These are phyloP conservation scores for Tragelaphus scriptus DNA, from an alignment of 2,113 vertebrate species.

Conservation along the genomic window DNA sequence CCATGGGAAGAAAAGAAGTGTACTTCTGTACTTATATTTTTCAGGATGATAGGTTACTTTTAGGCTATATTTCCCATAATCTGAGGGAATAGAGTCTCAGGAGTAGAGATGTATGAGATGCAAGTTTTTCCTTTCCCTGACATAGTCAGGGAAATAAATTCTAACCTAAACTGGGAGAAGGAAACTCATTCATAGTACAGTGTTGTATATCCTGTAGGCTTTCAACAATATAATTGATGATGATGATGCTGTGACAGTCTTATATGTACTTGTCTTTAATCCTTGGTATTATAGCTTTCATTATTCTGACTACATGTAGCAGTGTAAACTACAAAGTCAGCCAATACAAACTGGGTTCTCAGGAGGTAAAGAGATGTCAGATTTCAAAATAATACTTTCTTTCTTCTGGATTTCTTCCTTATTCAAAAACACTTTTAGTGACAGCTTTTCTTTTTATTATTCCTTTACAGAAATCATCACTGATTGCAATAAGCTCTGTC, in stretches of 20 bases:
- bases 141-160: not conserved
- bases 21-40: not conserved
- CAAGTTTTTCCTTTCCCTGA: not conserved
- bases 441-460: conserved; percentile 65
- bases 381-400: conserved; percentile 59
- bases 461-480: conserved; percentile 54
- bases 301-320: conserved; percentile 10
- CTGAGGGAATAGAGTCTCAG: not conserved
- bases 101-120: not conserved
- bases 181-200: not conserved
- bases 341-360: conserved; percentile 55
- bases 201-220: not conserved
- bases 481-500: conserved; percentile 60
- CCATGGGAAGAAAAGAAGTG: not conserved
- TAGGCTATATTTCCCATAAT: not conserved
- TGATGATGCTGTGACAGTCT: conserved; percentile 33
- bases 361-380: conserved; percentile 39
- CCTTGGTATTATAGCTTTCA: conserved; percentile 45
- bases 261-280: not conserved
- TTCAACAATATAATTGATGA: conserved; percentile 50
- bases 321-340: conserved; percentile 43
- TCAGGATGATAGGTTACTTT: not conserved
- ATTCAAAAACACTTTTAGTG: conserved; percentile 57
- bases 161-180: not conserved
- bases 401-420: conserved; percentile 44